Evolutionary conservation across 2,888 invertebrate species (phyloP), one percentile per base, ranked within the genome.

Genomic region (Agrochola macilenta): DNA sequence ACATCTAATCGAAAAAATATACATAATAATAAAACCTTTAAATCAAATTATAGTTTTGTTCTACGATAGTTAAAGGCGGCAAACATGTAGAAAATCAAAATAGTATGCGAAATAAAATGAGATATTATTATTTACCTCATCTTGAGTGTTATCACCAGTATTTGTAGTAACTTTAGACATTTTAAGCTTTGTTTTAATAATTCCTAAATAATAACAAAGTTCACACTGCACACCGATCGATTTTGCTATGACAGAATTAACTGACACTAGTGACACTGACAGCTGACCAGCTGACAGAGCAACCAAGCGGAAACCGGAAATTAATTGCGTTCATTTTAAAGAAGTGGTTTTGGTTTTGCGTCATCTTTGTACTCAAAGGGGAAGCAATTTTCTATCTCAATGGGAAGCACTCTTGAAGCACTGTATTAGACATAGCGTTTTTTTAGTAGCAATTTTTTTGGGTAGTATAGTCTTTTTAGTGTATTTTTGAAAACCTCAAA

Each of bases 121-220:
- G 61, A 39, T 78, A 57, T 70, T 63, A 74, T 76, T 79, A 87
- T 93, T 95, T 95, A 98, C 98, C 97, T 98, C 98, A 94, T 98
- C 98, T 91, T 98, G 97, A 78, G 97, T 97, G 89, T 97, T 97
- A 90, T 97, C 95, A 30, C 95, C 95, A 77, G 92, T 92, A 88
- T 95, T 95, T 46, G 95, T 93, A 83, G 90, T 88, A 70, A 92
- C 88, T 88, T 94, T 92, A 43, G 95, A 95, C 95, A 96, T 95
- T 81, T 87, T 93, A 75, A 74, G 52, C 39, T 76, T 77, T 79
- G 74, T 82, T 61, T 69, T 69, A 57, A 49, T 79, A 52, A 23
- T 60, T 76, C 20, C 23, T 43, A 74, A 74, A 73, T 75, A 75
- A 14, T 74, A 77, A 43, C 69, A 70, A 78, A 69, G 57, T 75